These are phyloP conservation scores for Pristis pectinata DNA, from an alignment of 2,797 vertebrate species.

Conservation along the genomic window DNA sequence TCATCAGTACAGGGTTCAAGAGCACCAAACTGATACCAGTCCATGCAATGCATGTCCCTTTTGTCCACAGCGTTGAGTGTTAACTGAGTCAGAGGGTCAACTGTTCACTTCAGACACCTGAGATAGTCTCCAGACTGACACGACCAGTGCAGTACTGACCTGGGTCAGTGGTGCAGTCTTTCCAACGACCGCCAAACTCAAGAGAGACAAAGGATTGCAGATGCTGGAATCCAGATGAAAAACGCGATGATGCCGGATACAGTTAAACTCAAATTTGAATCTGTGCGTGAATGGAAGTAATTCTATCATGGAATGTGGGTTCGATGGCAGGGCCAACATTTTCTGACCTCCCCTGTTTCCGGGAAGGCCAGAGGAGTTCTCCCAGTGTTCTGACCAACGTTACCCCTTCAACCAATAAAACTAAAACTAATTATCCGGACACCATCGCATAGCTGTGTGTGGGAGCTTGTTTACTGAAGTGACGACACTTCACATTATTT, in stretches of 20 bases:
- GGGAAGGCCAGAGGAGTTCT: neutral
- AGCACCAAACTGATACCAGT: neutral
- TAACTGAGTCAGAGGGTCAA: neutral
- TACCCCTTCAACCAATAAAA: neutral
- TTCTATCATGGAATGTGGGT: too few relatives aligned
- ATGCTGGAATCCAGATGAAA: too few relatives aligned
- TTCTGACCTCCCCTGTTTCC: neutral
- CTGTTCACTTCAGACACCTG: neutral
- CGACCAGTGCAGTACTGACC: neutral
- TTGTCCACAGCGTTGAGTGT: neutral
- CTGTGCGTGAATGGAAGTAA: too few relatives aligned
- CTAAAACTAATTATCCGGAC: neutral
- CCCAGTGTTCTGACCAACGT: neutral
- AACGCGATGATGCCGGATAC: too few relatives aligned
- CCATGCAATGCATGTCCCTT: neutral
- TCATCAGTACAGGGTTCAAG: neutral
- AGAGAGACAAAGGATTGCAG: too few relatives aligned
- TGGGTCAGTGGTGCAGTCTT: neutral
- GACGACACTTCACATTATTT: too few relatives aligned
- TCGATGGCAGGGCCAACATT: too few relatives aligned
- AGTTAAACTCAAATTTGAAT: too few relatives aligned
- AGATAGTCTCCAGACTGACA: neutral
- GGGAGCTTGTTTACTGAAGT: too few relatives aligned
- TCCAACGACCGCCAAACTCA: neutral
- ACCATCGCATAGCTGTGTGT: neutral